Evolutionary conservation across 1,140 invertebrate genomes (phyloP), one percentile per base, ranked within the genome.

Genomic region (Pseudomyrmex concolor): DNA sequence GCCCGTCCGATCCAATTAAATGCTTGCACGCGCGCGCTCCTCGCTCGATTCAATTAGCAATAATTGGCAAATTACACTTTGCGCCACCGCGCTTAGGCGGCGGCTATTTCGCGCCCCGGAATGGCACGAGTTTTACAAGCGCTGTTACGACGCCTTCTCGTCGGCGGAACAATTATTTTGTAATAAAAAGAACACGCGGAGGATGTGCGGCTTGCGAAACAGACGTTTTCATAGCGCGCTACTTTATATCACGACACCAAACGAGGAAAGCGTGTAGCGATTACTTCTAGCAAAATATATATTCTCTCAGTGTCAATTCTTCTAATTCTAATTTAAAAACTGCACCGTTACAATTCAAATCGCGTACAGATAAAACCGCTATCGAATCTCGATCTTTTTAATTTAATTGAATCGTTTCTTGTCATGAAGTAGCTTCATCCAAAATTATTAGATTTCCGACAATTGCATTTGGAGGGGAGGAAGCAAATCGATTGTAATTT

Each of bases 31-130:
- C 45, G 54, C 55, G 50, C 51, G 43, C 57, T 64, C 19, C 73
- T 78, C 62, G 67, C 54, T 54, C 85, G 59, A 87, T 88, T 88
- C 86, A 87, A 88, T 88, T 88, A 84, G 82, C 83, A 71, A 84
- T 87, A 88, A 88, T 87, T 87, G 86, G 86, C 22, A 71, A 88
- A 88, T 87, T 84, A 85, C 55, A 84, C 19, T 25, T 17, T 50
- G 54, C 12, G 63, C 50, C 59, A 66, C 71, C 34, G 48, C 19
- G 43, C 78, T 34, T 34, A 34, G 34, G 60, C 48, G 43, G 71
- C 72, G 51, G 68, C 55, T 43, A 66, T 22, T 68, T 64, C 22
- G 66, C 63, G 51, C 43, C 5, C n/a, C 59, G 64, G 57, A 54
- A 67, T 73, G 80, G 68, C 48, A 73, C 17, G 10, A 62, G 62